These are phyloP conservation scores for Neomicropteryx cornuta DNA, from an alignment of 1,140 invertebrate species.

Conservation along the genomic window DNA sequence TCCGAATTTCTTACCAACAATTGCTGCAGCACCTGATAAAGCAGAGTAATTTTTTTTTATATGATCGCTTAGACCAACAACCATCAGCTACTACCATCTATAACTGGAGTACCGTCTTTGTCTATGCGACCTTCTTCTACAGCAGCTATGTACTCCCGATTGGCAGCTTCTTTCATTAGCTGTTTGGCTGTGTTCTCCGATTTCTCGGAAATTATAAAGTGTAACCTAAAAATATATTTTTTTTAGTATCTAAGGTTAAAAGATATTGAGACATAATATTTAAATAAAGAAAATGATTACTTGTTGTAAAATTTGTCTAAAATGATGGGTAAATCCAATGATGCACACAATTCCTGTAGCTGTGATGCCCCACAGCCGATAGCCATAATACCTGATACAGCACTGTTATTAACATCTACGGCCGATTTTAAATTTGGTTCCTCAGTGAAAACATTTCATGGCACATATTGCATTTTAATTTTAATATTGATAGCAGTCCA, in stretches of 20 bases:
- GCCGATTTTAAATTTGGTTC: background rate
- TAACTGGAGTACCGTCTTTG: slow-evolving; percentile 16
- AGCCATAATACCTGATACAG: slow-evolving; percentile 13
- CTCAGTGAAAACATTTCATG: background rate
- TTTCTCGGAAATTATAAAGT: slow-evolving; percentile 6
- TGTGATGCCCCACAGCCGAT: slow-evolving; percentile 16
- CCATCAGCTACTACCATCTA: slow-evolving; percentile 18
- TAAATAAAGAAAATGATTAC: too few species aligned
- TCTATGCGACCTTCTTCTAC: slow-evolving; percentile 13
- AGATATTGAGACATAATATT: too few species aligned
- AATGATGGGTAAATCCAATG: slow-evolving; percentile 17
- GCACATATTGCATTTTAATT: background rate
- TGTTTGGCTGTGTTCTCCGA: slow-evolving; percentile 10
- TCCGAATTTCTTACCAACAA: slow-evolving; percentile 21
- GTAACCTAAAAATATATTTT: slow-evolving; percentile 9
- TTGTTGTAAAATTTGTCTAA: slow-evolving; percentile 12
- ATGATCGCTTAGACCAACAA: slow-evolving; percentile 21
- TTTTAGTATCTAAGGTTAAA: too few species aligned
- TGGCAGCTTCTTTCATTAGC: slow-evolving; percentile 16
- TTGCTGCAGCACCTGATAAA: slow-evolving; percentile 10
- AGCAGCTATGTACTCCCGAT: slow-evolving; percentile 16
- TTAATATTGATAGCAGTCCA: background rate
- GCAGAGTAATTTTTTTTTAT: slow-evolving; percentile 10
- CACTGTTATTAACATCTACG: background rate
- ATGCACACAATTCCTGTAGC: slow-evolving; percentile 13